These are phyloP conservation scores for Phoenicopterus ruber DNA, from an alignment of 2,113 vertebrate species.

Conservation along the genomic window DNA sequence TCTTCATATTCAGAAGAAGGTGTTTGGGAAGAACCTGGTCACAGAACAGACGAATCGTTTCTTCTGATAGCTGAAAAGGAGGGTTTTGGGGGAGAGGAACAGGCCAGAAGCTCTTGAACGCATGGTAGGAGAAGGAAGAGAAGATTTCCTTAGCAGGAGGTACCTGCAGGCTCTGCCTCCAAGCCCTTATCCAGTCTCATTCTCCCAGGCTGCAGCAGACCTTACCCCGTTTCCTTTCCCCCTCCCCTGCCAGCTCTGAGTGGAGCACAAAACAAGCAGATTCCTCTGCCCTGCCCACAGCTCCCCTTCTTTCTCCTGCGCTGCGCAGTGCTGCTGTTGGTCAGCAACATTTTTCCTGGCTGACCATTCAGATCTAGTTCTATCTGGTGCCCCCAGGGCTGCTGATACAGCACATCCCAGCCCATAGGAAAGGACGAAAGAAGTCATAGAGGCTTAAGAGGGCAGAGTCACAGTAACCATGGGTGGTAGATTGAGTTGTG, in stretches of 20 bases:
- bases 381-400: background rate
- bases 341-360: background rate
- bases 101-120: background rate
- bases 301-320: rapidly evolving
- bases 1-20: background rate
- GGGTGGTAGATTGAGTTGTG: background rate
- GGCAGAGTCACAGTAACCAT: background rate
- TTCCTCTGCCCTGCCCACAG: background rate
- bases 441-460: background rate
- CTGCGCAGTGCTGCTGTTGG: background rate
- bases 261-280: background rate
- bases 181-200: background rate
- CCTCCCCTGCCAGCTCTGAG: background rate
- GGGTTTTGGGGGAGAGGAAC: background rate
- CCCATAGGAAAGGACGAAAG: background rate
- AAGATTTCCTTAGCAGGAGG: background rate
- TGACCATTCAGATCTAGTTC: background rate
- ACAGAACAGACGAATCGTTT: background rate
- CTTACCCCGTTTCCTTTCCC: background rate
- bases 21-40: background rate
- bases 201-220: background rate
- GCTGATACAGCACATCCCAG: background rate
- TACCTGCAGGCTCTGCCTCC: background rate
- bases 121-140: background rate
- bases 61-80: background rate